phyloP scores from a whole-genome alignment of 2,888 invertebrate species.

The Acrobeloides nanus region DNA sequence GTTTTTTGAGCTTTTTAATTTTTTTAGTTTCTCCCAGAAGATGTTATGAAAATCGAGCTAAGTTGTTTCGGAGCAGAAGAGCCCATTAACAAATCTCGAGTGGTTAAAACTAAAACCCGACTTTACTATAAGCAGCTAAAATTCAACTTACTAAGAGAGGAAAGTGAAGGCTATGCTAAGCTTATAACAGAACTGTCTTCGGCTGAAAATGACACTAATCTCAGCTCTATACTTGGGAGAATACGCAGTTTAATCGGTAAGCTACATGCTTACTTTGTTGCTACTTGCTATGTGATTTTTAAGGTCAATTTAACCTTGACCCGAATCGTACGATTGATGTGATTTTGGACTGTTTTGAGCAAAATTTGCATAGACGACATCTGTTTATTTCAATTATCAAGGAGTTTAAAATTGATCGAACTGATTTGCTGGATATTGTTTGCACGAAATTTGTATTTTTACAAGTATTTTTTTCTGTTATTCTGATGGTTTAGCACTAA shows the following conservation, averaged over 20 bases:
- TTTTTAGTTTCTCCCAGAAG: constrained; percentile 37
- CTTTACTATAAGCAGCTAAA: constrained; percentile 86
- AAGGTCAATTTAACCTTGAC: constrained; percentile 96
- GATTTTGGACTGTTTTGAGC: constrained; percentile 88
- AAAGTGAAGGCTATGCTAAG: constrained; percentile 97
- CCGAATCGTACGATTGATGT: constrained; percentile 79
- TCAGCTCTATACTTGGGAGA: constrained; percentile 18
- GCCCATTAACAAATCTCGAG: constrained; percentile 20
- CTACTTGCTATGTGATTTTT: constrained; percentile 7
- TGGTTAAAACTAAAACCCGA: constrained; percentile 42
- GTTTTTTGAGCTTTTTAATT: background rate
- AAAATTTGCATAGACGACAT: constrained; percentile 57
- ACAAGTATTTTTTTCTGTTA: constrained; percentile 35
- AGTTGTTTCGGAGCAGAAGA: constrained; percentile 28
- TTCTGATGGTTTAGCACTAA: background rate
- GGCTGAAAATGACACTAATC: constrained; percentile 6
- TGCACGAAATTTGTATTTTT: constrained; percentile 78
- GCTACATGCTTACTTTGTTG: constrained; percentile 2
- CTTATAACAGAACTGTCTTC: constrained; percentile 48
- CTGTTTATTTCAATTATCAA: constrained; percentile 21
- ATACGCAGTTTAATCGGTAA: constrained; percentile 35
- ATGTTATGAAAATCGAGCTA: constrained; percentile 35
- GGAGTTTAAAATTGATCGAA: constrained; percentile 74
- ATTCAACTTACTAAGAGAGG: constrained; percentile 94
- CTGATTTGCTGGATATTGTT: constrained; percentile 83